Evolutionary conservation across 2,888 invertebrate species (phyloP).

Genomic region (Conomelus anceps): DNA sequence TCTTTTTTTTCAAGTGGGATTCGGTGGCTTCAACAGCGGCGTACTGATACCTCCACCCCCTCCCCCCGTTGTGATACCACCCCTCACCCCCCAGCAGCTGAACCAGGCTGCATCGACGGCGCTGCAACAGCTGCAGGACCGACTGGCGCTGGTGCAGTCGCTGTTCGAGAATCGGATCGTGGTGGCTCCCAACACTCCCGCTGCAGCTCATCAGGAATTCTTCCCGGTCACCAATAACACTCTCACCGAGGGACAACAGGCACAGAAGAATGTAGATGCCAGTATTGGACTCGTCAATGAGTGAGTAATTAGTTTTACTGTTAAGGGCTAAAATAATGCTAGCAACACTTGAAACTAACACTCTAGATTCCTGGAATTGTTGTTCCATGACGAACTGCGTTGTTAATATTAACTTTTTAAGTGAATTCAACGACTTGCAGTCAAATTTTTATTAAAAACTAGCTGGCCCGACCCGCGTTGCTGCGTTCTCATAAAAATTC

Average conservation of each 20-base stretch:
- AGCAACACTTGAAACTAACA: no score
- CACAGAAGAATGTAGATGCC: constrained; percentile 41
- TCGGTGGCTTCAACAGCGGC: constrained; percentile 34
- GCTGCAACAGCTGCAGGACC: constrained; percentile 37
- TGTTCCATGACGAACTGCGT: no score
- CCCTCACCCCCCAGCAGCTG: constrained; percentile 39
- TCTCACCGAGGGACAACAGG: constrained; percentile 39
- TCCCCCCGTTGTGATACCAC: constrained; percentile 40
- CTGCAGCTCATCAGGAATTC: constrained; percentile 41
- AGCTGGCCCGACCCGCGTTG: no score
- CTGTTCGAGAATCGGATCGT: constrained; percentile 37
- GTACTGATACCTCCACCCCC: constrained; percentile 40
- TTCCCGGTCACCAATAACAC: constrained; percentile 41
- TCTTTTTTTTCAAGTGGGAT: not conserved
- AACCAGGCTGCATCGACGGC: constrained; percentile 38
- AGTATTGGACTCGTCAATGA: constrained; percentile 41
- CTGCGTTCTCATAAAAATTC: no score
- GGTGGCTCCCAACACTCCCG: constrained; percentile 39
- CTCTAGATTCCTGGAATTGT: no score
- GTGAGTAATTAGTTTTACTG: constrained; percentile 35
- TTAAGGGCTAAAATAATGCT: no score
- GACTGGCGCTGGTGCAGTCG: constrained; percentile 35
- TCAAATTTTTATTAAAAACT: no score
- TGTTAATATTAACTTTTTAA: no score
- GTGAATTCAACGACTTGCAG: no score